phyloP scores from a whole-genome alignment of 2,888 invertebrate species.

The Odontocerum albicorne region DNA sequence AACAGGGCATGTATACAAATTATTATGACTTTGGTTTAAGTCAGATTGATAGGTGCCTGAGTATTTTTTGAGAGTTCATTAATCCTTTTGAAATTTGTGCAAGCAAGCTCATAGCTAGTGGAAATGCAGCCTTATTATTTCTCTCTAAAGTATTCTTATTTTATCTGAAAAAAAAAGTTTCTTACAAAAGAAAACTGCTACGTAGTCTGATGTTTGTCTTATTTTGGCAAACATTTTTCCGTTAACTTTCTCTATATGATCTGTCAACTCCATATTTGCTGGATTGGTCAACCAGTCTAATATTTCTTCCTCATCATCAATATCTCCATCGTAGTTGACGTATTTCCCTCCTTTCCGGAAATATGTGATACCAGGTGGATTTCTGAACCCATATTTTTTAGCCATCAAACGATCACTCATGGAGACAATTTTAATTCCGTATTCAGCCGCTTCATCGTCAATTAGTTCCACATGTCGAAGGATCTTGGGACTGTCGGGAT shows the following conservation, averaged over 20 bases:
- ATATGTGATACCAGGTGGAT: slow-evolving; percentile 88
- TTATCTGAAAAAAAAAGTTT: slow-evolving; percentile 41
- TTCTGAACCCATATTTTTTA: slow-evolving; percentile 87
- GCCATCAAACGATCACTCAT: slow-evolving; percentile 88
- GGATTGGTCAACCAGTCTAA: slow-evolving; percentile 92
- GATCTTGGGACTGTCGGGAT: slow-evolving; percentile 76
- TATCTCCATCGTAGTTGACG: slow-evolving; percentile 90
- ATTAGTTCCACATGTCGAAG: slow-evolving; percentile 87
- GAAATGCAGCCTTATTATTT: no score
- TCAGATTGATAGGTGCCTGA: no score
- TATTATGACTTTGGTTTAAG: no score
- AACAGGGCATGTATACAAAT: no score
- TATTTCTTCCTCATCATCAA: slow-evolving; percentile 88
- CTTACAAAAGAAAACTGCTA: slow-evolving; percentile 93
- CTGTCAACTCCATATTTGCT: slow-evolving; percentile 91
- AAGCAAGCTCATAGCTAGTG: no score
- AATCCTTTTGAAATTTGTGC: no score
- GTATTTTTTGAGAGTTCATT: no score
- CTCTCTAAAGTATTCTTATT: no score
- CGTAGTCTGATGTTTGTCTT: slow-evolving; percentile 83
- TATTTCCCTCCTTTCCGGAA: slow-evolving; percentile 85
- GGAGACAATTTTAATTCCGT: slow-evolving; percentile 88
- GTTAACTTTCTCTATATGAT: slow-evolving; percentile 90
- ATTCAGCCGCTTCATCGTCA: slow-evolving; percentile 89
- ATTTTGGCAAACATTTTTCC: slow-evolving; percentile 92